Evolutionary conservation across 2,888 invertebrate species (phyloP), one percentile per base, ranked within the genome.

Genomic region (Eurois occulta): DNA sequence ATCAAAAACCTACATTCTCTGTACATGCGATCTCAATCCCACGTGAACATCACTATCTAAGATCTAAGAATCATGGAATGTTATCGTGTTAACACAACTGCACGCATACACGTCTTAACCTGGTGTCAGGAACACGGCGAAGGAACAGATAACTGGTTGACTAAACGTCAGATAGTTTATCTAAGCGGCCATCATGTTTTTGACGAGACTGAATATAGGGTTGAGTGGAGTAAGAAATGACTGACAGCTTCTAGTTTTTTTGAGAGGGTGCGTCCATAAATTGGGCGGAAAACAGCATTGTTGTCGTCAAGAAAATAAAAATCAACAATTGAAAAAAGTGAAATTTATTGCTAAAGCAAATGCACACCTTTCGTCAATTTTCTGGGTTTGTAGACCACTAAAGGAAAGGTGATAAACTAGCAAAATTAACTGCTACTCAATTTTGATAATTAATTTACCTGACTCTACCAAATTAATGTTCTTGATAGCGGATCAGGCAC

Each of bases 101-200:
- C 66, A 62, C 72, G 81, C 58, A n/a, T 72, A 58, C 60, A 62
- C 77, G 74, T 16, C 38, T 83, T 79, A 86, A 77, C 70, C 81
- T 72, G n/a, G 73, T 81, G 81, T 80, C 73, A 78, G 84, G 55
- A 79, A 77, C 73, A 76, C 64, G 74, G 62, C 28, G 21, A 46
- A 58, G 72, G 52, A 52, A 43, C 32, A 85, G 86, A 87, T 87
- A 86, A 84, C 72, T 18, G 43, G 5, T 21, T 88, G 81, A 81
- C 83, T 85, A 75, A 83, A 84, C 64, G 82, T 84, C 86, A 77
- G 87, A 87, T 84, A 86, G 13, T 32, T 48, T 85, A 84, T 85
- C 81, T 74, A 32, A 24, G 21, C 41, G 28, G 24, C 43, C 32
- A 69, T 60, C 48, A 6, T 43, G 43, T 65, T 62, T 67, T 77